Conservation (phyloP, 2,113 vertebrate species). For the Xiphophorus couchianus region DNA sequence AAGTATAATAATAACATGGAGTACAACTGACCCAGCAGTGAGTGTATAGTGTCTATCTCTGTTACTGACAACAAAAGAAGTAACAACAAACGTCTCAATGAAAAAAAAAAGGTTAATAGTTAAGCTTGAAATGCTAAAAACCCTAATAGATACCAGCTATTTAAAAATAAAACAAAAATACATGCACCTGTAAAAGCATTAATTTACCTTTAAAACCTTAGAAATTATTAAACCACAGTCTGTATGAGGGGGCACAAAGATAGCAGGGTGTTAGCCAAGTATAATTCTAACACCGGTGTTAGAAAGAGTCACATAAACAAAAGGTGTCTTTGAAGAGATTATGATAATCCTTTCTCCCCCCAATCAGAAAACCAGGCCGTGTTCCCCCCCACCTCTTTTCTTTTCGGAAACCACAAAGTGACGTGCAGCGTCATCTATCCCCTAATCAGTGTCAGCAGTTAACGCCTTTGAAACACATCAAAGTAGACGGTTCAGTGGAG, state of each 20-base stretch:
- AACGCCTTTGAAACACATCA: slow-evolving; percentile 41
- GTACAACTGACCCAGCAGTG: slow-evolving; percentile 99
- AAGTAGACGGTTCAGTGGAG: slow-evolving; percentile 38
- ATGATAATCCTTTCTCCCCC: slow-evolving; percentile 37
- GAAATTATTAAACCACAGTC: slow-evolving; percentile 86
- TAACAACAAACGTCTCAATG: slow-evolving; percentile 82
- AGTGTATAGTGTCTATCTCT: slow-evolving; percentile 88
- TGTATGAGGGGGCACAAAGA: slow-evolving; percentile 59
- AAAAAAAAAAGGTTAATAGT: slow-evolving; percentile 84
- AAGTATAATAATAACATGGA: slow-evolving; percentile 73
- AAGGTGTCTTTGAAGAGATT: slow-evolving; percentile 52
- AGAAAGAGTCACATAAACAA: slow-evolving; percentile 40
- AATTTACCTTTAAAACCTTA: slow-evolving; percentile 84
- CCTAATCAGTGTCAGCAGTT: slow-evolving; percentile 52
- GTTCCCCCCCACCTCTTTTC: not conserved
- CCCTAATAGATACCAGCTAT: slow-evolving; percentile 99
- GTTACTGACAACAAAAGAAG: slow-evolving; percentile 90
- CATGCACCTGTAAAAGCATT: slow-evolving; percentile 86
- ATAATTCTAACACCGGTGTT: slow-evolving; percentile 50
- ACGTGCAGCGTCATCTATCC: slow-evolving; percentile 35
- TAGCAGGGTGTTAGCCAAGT: slow-evolving; percentile 34
- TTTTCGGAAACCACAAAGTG: slow-evolving; percentile 39
- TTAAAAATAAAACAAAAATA: slow-evolving; percentile 70
- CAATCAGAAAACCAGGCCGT: slow-evolving; percentile 26
- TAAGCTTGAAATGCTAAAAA: slow-evolving; percentile 90